Evolutionary conservation across 1,140 invertebrate genomes (phyloP).

Genomic region (Reticulitermes speratus): DNA sequence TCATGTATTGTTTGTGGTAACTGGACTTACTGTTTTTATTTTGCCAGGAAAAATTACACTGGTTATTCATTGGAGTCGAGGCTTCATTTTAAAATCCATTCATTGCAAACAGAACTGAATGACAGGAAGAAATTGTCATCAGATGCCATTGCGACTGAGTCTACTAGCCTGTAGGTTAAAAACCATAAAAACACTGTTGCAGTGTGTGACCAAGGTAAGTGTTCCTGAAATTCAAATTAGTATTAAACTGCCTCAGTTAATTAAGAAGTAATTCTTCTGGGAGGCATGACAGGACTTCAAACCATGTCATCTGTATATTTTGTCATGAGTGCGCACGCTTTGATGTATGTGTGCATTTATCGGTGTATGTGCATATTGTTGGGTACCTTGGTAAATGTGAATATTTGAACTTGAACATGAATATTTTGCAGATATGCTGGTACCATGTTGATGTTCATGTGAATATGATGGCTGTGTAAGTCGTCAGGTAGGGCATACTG

Average conservation of each 20-base stretch:
- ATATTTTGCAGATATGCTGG: no score
- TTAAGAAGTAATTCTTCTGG: not conserved
- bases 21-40: conserved; percentile 36
- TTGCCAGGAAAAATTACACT: conserved; percentile 80
- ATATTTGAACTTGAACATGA: no score
- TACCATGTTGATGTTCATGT: no score
- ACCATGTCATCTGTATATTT: not conserved
- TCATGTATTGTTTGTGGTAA: not conserved
- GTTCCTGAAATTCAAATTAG: not conserved
- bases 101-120: conserved; percentile 62
- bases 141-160: not conserved
- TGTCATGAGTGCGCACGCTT: no score
- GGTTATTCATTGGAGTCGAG: conserved; percentile 87
- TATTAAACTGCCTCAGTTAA: not conserved
- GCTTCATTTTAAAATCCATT: conserved; percentile 89
- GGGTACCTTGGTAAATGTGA: no score
- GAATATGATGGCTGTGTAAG: no score
- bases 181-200: not conserved
- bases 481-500: no score
- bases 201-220: not conserved
- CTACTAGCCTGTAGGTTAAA: not conserved
- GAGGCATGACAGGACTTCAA: not conserved
- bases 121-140: not conserved
- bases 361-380: no score
- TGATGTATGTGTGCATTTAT: no score